Evolutionary conservation across 2,888 invertebrate species (phyloP), one percentile per base, ranked within the genome.

Genomic region (Tetramorium bicarinatum): DNA sequence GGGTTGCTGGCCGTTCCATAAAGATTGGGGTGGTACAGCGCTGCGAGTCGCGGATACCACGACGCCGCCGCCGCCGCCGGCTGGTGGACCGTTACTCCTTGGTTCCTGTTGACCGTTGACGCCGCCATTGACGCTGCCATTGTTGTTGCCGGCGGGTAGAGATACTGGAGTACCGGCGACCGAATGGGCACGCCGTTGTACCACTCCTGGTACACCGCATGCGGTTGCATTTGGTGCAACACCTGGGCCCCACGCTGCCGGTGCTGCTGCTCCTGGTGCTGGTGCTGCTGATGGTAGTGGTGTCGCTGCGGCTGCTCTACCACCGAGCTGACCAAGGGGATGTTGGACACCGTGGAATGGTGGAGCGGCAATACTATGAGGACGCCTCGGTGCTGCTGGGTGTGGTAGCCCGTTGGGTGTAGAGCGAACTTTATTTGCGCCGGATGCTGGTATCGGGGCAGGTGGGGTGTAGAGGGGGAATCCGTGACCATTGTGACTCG

Each of bases 391-490:
- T 88, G 92, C 88, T 88, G 91, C 61, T 87, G 94, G 89, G 83
- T 93, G 93, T 87, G 94, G 90, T 88, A 93, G 49, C 85, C 94
- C 94, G 90, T 94, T 94, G 90, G 94, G 93, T 87, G 93, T 92
- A 89, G 94, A 93, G 87, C 93, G 93, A 88, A 93, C 59, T 93
- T 94, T 94, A 91, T 91, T 92, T 90, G 93, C 88, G 71, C 93
- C 92, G 83, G 94, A 93, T 88, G 94, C 91, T 85, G 95, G 95
- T 86, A 95, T 94, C 83, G 94, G 94, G 49, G 95, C 95, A 86
- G 96, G 96, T 87, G 96, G 96, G 59, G 95, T 95, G 94, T 96
- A 96, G 64, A 96, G 95, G 85, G 96, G 95, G 94, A 96, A 96
- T 87, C 95, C 92, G 89, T 91, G 91, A 79, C 92, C 94, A 91